Evolutionary conservation across 2,797 vertebrate genomes (phyloP).

Genomic region (Amniataba percoides): DNA sequence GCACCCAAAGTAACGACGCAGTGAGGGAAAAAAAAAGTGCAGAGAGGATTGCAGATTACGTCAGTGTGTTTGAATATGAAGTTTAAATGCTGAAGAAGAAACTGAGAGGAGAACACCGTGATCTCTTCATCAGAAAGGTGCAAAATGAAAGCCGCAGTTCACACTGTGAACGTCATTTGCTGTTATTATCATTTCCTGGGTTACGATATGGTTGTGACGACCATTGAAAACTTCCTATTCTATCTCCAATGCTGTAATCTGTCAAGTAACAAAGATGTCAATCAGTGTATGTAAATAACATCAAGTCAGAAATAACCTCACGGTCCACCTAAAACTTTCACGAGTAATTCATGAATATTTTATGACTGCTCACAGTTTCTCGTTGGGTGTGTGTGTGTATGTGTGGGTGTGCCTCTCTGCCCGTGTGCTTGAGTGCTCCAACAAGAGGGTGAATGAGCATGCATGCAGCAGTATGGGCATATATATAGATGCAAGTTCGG

Average conservation of each 20-base stretch:
- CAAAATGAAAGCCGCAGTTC: constrained; percentile 5
- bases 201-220: constrained; percentile 4
- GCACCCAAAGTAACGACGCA: constrained; percentile 10
- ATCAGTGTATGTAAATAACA: not conserved
- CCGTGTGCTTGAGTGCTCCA: not conserved
- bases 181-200: not conserved
- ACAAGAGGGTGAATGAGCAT: constrained; percentile 24
- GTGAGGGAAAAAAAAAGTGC: not conserved
- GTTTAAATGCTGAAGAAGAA: constrained; percentile 33
- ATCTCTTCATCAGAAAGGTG: not conserved
- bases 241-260: not conserved
- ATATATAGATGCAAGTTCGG: constrained; percentile 44
- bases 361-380: not conserved
- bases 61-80: not conserved
- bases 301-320: not conserved
- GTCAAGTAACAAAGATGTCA: not conserved
- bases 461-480: constrained; percentile 8
- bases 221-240: not conserved
- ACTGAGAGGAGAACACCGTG: constrained; percentile 1
- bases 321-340: not conserved
- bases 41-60: not conserved
- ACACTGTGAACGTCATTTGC: not conserved
- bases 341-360: not conserved
- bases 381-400: not conserved
- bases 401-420: constrained; percentile 1